A percentile compares a stretch with the other conserved stretches of the same genome.
Evolutionary conservation across 2,888 invertebrate genomes (phyloP).

Genomic region (Aphidoletes aphidimyza): DNA sequence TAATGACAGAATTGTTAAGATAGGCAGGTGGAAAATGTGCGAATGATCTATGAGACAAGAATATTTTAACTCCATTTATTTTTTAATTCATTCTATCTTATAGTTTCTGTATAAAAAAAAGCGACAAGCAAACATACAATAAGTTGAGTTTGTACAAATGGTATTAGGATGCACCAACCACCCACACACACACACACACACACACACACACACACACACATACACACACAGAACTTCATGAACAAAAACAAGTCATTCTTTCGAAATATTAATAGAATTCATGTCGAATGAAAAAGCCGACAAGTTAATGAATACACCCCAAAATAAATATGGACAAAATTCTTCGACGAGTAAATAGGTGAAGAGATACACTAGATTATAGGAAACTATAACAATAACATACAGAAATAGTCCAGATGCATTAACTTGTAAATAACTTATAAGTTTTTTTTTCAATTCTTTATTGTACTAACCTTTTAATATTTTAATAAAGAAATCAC

Average conservation of each 20-base stretch:
- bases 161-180: neutral
- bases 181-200: too few relatives aligned
- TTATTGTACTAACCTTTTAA: constrained; percentile 42
- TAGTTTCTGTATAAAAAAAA: constrained; percentile 22
- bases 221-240: neutral
- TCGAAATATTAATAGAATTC: too few relatives aligned
- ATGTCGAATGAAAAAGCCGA: too few relatives aligned
- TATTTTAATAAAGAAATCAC: constrained; percentile 38
- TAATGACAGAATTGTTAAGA: neutral
- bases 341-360: constrained; percentile 59
- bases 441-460: constrained; percentile 13
- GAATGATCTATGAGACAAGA: constrained; percentile 22
- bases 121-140: neutral
- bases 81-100: neutral
- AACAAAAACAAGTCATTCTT: neutral
- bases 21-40: constrained; percentile 21
- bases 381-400: too few relatives aligned
- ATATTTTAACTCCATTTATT: neutral
- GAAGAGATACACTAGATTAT: too few relatives aligned
- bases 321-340: too few relatives aligned
- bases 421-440: constrained; percentile 31
- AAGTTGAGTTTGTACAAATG: constrained; percentile 45
- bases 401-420: constrained; percentile 19
- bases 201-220: too few relatives aligned
- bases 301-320: too few relatives aligned